These are phyloP conservation scores for Ictalurus punctatus DNA, from an alignment of 2,113 vertebrate genomes.

Conservation along the genomic window DNA sequence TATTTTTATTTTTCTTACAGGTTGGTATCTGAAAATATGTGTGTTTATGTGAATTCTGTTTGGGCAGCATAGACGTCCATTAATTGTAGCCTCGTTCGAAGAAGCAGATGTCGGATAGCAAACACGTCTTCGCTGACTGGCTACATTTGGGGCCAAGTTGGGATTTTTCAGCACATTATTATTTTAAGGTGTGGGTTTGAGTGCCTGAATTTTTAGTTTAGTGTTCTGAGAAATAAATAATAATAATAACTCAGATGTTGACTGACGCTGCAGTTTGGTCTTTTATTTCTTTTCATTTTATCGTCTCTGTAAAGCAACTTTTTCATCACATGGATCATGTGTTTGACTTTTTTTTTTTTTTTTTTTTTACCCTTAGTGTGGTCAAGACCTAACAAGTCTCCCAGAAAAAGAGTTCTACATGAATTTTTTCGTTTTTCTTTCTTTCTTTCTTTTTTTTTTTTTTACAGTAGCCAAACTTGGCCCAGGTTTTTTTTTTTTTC, in stretches of 20 bases:
- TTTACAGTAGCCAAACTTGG: slow-evolving; percentile 4
- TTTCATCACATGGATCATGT: not conserved
- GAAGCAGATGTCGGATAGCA: too few relatives aligned
- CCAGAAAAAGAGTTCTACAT: slow-evolving; percentile 5
- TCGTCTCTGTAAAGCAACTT: not conserved
- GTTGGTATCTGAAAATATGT: not conserved
- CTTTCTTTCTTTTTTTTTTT: not conserved
- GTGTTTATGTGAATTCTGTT: not conserved
- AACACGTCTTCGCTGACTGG: not conserved
- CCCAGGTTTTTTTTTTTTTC: not conserved
- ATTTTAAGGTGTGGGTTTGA: not conserved
- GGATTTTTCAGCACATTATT: not conserved
- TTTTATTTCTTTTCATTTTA: not conserved
- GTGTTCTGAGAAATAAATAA: not conserved
- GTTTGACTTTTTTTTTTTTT: not conserved
- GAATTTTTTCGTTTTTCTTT: not conserved
- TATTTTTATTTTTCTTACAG: too few relatives aligned
- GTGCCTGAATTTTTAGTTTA: not conserved
- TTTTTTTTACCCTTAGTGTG: not conserved
- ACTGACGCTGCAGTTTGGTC: not conserved
- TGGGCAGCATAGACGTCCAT: not conserved
- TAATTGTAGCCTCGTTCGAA: not conserved
- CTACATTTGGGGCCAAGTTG: not conserved
- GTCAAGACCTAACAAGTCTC: slow-evolving; percentile 13
- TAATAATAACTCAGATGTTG: not conserved